phyloP scores from a whole-genome alignment of 64 coral and sea anemone species.

The Montipora capricornis region DNA sequence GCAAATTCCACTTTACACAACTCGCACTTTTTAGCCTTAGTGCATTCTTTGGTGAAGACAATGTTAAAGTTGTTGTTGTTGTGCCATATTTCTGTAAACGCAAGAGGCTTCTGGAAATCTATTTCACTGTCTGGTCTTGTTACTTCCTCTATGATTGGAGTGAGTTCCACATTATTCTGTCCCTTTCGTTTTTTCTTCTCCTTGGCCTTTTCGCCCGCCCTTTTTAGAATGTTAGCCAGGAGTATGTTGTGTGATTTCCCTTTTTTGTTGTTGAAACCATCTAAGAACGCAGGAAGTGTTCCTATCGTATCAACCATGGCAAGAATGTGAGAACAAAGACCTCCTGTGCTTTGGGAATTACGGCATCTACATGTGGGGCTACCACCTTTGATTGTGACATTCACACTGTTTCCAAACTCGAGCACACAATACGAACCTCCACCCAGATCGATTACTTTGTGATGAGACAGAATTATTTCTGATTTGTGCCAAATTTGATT shows the following conservation, averaged over 20 bases:
- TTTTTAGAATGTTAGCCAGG: constrained; percentile 26
- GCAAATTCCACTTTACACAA: constrained; percentile 80
- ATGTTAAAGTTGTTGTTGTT: constrained; percentile 63
- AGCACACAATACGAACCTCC: not conserved
- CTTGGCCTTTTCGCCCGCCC: constrained; percentile 59
- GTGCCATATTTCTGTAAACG: constrained; percentile 68
- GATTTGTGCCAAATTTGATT: not conserved
- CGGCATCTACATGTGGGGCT: not conserved
- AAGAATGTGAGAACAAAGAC: not conserved
- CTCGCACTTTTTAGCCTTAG: constrained; percentile 47
- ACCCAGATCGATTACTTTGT: not conserved
- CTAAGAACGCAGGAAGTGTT: not conserved
- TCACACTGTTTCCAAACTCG: not conserved
- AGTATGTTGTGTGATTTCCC: not conserved
- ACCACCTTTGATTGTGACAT: not conserved
- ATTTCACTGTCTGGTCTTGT: constrained; percentile 48
- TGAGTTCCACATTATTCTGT: constrained; percentile 54
- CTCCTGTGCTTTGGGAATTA: not conserved
- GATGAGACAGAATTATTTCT: not conserved
- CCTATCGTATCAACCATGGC: not conserved
- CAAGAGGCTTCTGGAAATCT: constrained; percentile 51
- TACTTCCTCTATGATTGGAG: constrained; percentile 32
- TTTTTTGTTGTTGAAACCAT: not conserved
- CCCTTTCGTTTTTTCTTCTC: constrained; percentile 77
- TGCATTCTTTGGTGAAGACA: constrained; percentile 49